Conservation (phyloP, 2,888 invertebrate species). For the Euplagia quadripunctaria region DNA sequence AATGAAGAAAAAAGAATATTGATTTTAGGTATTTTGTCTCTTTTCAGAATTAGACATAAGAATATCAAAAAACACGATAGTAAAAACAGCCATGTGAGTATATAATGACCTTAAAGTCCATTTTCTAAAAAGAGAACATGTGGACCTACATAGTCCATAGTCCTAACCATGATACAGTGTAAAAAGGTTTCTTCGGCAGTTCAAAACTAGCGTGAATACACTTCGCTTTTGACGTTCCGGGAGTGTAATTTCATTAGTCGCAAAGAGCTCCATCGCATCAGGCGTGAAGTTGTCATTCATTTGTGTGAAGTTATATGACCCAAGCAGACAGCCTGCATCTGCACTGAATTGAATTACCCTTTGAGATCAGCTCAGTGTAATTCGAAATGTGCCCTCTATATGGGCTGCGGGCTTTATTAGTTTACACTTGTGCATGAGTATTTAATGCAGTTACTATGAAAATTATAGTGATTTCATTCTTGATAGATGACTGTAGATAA, state of each 20-base stretch:
- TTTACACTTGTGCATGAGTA: conserved; percentile 17
- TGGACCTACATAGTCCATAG: not conserved
- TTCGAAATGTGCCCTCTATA: conserved; percentile 31
- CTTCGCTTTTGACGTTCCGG: conserved; percentile 56
- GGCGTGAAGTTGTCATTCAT: conserved; percentile 73
- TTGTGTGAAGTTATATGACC: conserved; percentile 70
- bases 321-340: conserved; percentile 50
- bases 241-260: conserved; percentile 77
- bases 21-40: too few species aligned
- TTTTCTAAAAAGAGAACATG: not conserved
- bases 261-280: conserved; percentile 66
- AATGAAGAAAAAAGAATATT: too few species aligned
- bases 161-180: conserved; percentile 3
- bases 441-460: not conserved
- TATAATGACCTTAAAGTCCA: not conserved
- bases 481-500: not conserved
- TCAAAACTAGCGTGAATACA: conserved; percentile 52
- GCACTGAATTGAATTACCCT: conserved; percentile 58
- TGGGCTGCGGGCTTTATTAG: conserved; percentile 31
- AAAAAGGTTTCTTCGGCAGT: conserved; percentile 32
- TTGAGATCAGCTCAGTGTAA: conserved; percentile 55
- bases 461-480: not conserved
- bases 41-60: not conserved
- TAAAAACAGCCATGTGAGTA: too few species aligned
- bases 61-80: not conserved